Conservation (phyloP, 1,140 invertebrate species). For the Uloborus diversus region DNA sequence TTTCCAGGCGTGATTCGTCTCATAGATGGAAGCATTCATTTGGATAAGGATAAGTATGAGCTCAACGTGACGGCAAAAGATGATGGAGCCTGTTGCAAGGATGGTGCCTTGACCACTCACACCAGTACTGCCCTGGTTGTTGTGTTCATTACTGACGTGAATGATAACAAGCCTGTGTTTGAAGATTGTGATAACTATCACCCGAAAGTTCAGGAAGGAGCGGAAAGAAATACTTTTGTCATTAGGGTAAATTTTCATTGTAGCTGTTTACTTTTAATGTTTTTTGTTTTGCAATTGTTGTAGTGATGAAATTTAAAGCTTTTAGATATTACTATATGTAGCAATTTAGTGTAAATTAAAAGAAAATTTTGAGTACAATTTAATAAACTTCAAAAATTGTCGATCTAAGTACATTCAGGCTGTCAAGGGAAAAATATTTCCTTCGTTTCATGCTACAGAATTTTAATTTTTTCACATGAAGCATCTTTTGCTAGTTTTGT, state of each 20-base stretch:
- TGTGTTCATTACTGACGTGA: slow-evolving; percentile 95
- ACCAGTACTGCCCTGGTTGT: slow-evolving; percentile 95
- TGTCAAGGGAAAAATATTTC: too few relatives aligned
- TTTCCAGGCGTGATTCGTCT: slow-evolving; percentile 80
- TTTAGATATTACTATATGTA: too few relatives aligned
- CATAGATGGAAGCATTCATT: slow-evolving; percentile 81
- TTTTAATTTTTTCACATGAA: too few relatives aligned
- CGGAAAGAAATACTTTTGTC: slow-evolving; percentile 89
- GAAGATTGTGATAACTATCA: slow-evolving; percentile 91
- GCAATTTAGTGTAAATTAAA: too few relatives aligned
- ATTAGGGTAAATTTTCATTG: slow-evolving; percentile 68
- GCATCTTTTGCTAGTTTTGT: too few relatives aligned
- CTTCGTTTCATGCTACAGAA: too few relatives aligned
- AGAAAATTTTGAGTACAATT: too few relatives aligned
- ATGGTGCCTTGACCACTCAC: slow-evolving; percentile 84
- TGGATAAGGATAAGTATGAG: slow-evolving; percentile 86
- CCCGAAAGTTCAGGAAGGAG: slow-evolving; percentile 87
- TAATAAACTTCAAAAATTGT: too few relatives aligned
- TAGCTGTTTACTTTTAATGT: not conserved
- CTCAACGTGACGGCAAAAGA: slow-evolving; percentile 93
- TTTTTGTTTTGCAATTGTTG: not conserved
- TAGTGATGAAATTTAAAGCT: too few relatives aligned
- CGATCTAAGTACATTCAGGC: too few relatives aligned
- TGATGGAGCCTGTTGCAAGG: slow-evolving; percentile 90
- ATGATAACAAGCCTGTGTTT: slow-evolving; percentile 94